Evolutionary conservation across 2,113 vertebrate species (phyloP).

Genomic region (Taxidea taxus): DNA sequence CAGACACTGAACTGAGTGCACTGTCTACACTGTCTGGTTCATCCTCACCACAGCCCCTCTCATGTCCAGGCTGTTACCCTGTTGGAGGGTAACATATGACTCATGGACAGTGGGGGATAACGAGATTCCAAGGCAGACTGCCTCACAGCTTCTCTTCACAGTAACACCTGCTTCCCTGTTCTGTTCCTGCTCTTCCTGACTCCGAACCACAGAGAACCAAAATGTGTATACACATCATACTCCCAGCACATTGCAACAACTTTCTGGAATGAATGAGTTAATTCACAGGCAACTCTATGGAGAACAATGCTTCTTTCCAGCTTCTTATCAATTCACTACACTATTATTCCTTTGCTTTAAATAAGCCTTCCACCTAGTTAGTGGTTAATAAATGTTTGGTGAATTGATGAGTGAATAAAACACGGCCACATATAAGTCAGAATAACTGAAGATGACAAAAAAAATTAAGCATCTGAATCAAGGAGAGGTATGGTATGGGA

Average conservation of each 20-base stretch:
- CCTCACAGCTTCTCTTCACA: not conserved
- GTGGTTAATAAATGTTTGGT: not conserved
- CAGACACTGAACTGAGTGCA: not conserved
- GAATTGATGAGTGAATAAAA: not conserved
- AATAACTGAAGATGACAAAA: not conserved
- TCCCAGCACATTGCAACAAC: not conserved
- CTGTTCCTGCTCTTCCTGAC: not conserved
- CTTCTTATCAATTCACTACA: no score
- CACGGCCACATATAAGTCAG: not conserved
- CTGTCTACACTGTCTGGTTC: not conserved
- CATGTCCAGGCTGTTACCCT: no score
- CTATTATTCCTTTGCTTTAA: no score
- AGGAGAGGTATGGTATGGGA: not conserved
- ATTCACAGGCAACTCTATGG: not conserved
- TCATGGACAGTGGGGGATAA: accelerated
- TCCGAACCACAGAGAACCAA: not conserved
- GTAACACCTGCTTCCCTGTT: not conserved
- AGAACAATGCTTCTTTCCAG: not conserved
- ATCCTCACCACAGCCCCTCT: no score
- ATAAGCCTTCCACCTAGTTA: not conserved
- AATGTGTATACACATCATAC: not conserved
- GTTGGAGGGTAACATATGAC: not conserved
- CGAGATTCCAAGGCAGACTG: not conserved
- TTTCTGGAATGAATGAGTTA: not conserved
- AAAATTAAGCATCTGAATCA: not conserved